These are phyloP conservation scores for Alviniconcha marisindica DNA, from an alignment of 1,140 invertebrate species.

Conservation along the genomic window DNA sequence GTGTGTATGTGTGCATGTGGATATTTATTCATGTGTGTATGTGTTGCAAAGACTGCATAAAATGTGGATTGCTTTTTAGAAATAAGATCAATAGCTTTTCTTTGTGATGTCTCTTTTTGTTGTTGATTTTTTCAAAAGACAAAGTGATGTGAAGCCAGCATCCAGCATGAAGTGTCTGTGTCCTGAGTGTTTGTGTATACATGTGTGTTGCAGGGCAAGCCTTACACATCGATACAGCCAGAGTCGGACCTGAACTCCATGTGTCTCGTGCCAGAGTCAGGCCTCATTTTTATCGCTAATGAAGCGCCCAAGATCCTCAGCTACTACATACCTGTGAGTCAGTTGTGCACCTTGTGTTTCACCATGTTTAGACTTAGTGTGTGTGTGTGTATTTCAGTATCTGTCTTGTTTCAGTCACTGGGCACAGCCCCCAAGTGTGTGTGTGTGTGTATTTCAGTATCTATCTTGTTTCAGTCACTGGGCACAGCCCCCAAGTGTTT, in stretches of 20 bases:
- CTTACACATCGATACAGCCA: conserved; percentile 94
- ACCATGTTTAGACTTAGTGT: too few relatives aligned
- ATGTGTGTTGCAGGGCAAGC: conserved; percentile 85
- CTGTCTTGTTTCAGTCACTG: too few relatives aligned
- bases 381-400: too few relatives aligned
- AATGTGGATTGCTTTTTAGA: too few relatives aligned
- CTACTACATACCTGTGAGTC: conserved; percentile 92
- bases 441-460: too few relatives aligned
- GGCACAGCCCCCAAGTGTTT: conserved; percentile 97
- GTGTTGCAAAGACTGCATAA: too few relatives aligned
- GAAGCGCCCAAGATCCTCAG: conserved; percentile 96
- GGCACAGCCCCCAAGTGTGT: too few relatives aligned
- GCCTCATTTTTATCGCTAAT: conserved; percentile 94
- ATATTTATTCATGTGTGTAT: too few relatives aligned
- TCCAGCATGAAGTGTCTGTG: background rate
- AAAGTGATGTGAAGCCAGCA: background rate
- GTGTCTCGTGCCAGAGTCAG: conserved; percentile 91
- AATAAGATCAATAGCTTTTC: too few relatives aligned
- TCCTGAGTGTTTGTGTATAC: background rate
- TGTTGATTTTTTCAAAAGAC: too few relatives aligned
- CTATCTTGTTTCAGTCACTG: conserved; percentile 81
- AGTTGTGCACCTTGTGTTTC: too few relatives aligned
- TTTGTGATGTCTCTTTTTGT: background rate
- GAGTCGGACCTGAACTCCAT: conserved; percentile 91
- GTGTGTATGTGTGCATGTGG: too few relatives aligned